phyloP scores from a whole-genome alignment of 2,113 vertebrate species.

The Daubentonia madagascariensis region DNA sequence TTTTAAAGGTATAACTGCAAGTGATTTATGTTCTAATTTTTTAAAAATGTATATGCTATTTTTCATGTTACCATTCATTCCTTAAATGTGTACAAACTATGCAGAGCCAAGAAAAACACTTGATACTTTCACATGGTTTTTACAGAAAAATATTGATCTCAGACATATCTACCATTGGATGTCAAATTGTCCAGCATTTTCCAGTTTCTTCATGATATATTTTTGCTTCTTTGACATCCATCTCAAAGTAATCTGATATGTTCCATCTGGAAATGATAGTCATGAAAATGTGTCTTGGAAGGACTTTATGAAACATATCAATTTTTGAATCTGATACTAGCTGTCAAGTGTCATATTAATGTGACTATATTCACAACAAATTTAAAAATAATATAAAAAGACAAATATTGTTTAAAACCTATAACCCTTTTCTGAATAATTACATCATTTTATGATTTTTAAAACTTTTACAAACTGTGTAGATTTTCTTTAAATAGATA shows the following conservation, averaged over 20 bases:
- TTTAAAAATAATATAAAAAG: not conserved
- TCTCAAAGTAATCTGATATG: not conserved
- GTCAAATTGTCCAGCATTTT: not conserved
- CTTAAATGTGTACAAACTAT: not conserved
- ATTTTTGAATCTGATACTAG: conserved; percentile 13
- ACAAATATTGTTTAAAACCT: conserved; percentile 32
- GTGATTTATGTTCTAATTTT: not conserved
- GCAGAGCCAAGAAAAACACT: not conserved
- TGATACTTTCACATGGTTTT: not conserved
- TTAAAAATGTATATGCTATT: not conserved
- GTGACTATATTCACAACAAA: not conserved
- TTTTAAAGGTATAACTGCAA: not conserved
- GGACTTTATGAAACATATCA: not conserved
- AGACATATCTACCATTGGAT: not conserved
- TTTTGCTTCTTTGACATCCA: not conserved
- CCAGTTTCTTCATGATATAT: not conserved
- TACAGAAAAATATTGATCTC: not conserved
- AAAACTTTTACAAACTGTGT: not conserved
- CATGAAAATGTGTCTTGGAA: not conserved
- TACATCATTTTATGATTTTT: not conserved
- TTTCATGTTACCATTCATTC: not conserved
- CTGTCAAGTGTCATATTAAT: not conserved
- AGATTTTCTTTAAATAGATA: not conserved
- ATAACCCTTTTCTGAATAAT: not conserved
- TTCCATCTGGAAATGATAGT: not conserved